Evolutionary conservation across 1,140 invertebrate species (phyloP).

Genomic region (Tetragnatha versicolor): DNA sequence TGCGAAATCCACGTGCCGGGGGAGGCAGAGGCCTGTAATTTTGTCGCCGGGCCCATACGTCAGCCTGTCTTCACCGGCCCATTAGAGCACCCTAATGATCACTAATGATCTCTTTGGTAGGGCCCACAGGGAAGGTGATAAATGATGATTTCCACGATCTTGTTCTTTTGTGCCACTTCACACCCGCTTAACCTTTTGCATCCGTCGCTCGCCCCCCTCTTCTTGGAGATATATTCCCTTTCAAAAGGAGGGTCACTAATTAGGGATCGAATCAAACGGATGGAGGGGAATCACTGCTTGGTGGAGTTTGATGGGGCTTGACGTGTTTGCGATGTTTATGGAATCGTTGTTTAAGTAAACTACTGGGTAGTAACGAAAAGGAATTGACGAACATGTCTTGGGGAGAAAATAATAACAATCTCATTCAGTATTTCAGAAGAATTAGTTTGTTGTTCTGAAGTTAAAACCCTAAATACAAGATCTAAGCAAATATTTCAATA

Average conservation of each 20-base stretch:
- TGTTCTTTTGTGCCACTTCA: conserved; percentile 39
- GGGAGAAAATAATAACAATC: too few species aligned
- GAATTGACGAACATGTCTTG: too few species aligned
- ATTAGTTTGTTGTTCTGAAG: too few species aligned
- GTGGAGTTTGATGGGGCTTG: too few species aligned
- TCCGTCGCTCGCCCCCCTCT: neutral
- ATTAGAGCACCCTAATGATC: conserved; percentile 50
- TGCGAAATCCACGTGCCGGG: too few species aligned
- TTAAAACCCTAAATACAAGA: too few species aligned
- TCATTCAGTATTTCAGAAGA: too few species aligned
- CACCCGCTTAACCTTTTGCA: conserved; percentile 50
- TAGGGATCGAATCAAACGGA: conserved; percentile 24
- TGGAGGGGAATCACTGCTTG: conserved; percentile 16
- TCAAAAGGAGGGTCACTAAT: conserved; percentile 32
- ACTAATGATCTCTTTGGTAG: conserved; percentile 44
- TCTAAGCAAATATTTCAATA: too few species aligned
- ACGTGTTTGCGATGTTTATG: too few species aligned
- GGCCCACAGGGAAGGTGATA: conserved; percentile 39
- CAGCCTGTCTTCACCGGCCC: conserved; percentile 46
- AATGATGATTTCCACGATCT: conserved; percentile 55
- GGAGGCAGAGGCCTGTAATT: conserved; percentile 31
- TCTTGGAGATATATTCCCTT: neutral
- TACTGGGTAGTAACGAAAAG: too few species aligned
- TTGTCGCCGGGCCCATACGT: conserved; percentile 53
- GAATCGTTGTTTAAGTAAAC: too few species aligned